Base-by-base conservation (phyloP, 2,113 vertebrate genomes). In the Tonatia bakeri region DNA sequence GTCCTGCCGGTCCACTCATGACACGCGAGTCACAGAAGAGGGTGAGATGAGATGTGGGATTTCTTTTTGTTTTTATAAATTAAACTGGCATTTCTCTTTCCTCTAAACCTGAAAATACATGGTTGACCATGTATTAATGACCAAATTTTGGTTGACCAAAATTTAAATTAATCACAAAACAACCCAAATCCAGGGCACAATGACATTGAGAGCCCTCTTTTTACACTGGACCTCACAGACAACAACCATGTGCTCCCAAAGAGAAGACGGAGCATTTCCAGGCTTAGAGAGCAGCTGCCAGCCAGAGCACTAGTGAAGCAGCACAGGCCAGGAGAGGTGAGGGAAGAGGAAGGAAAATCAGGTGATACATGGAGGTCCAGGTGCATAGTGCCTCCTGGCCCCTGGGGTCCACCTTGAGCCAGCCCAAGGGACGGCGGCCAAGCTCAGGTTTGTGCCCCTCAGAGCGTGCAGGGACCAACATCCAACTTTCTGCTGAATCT, bases 1-100 rank as follows among this genome's bases (percentile, higher is more conserved):
- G 1, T 13, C 59, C 28, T 28, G 6, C 24, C 1, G 1, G 81
- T 11, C 38, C 38, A 15, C 9, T 36, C 2, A 9, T 1, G 1
- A 1, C 0, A 26, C 36, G 8, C 1, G 8, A 59, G n/a, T 16
- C 4, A 13, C 2, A 31, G 3, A 9, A 12, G n/a, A 24, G 4
- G 5, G 40, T 0, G 16, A 22, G 24, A 11, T 13, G 17, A 47
- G 17, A 26, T 0, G 10, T 0, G 9, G 20, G 33, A 19, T 65
- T 64, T 28, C 40, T 47, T 91, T 81, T 11, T 4, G 12, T 5
- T 65, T 61, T 65, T 2, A 65, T 8, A 45, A 19, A 16, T 40
- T 50, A 50, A 24, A n/a, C 36, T 22, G 24, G 33, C 14, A 13
- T 15, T 65, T 65, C 43, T 22, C 80, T 85, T 65, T 54, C 54